phyloP scores from a whole-genome alignment of 2,888 invertebrate species.

The Ganaspis brasiliensis region DNA sequence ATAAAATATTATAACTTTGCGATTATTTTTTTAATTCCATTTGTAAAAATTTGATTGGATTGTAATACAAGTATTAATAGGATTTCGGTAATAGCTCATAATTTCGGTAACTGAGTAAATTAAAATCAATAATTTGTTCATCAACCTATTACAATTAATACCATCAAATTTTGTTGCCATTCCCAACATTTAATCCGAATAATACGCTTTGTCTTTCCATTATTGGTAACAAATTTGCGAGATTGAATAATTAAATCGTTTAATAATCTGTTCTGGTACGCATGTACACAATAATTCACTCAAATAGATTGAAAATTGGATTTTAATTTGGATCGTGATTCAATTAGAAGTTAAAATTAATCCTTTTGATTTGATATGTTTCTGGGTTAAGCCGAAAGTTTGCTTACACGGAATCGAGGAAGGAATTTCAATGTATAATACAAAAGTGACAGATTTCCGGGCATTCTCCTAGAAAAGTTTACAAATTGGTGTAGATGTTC shows the following conservation, averaged over 20 bases:
- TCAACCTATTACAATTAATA: conserved; percentile 10
- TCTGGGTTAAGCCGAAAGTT: neutral
- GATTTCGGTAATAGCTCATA: neutral
- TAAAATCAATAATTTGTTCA: neutral
- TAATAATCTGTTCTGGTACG: neutral
- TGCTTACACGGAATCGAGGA: neutral
- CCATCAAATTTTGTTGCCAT: neutral
- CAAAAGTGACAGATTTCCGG: conserved; percentile 20
- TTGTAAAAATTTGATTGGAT: neutral
- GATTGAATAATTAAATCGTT: conserved; percentile 23
- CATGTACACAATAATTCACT: neutral
- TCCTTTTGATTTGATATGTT: neutral
- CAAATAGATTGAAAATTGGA: neutral
- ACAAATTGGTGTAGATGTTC: conserved; percentile 15
- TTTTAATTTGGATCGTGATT: neutral
- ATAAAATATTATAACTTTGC: too few relatives aligned
- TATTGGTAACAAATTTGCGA: conserved; percentile 8
- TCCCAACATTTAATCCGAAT: conserved; percentile 4
- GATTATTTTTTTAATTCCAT: too few relatives aligned
- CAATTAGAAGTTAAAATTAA: neutral
- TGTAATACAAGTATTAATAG: conserved; percentile 1
- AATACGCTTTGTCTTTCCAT: conserved; percentile 8
- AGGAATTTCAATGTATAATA: conserved; percentile 21
- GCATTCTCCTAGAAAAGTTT: conserved; percentile 23
- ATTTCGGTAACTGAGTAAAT: neutral